Conservation (phyloP, 2,888 invertebrate species). For the Stenodema calcarata region DNA sequence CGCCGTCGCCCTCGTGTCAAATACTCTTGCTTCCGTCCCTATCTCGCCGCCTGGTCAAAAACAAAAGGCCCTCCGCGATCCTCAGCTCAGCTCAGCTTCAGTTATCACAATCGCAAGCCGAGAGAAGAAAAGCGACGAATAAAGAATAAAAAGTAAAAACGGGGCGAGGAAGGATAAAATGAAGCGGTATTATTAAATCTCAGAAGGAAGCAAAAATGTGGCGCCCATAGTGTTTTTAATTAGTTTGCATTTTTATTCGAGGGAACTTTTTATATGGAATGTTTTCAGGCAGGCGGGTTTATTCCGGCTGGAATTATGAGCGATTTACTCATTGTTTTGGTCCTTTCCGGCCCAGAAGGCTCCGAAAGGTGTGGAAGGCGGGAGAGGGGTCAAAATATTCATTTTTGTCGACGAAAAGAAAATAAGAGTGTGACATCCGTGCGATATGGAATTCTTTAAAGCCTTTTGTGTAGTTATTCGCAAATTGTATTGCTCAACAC, state of each 20-base stretch:
- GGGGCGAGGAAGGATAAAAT: background rate
- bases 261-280: background rate
- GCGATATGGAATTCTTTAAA: background rate
- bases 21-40: background rate
- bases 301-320: background rate
- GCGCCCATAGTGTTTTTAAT: constrained; percentile 17
- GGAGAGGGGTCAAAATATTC: background rate
- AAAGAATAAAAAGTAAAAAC: background rate
- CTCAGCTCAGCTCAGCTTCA: background rate
- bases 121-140: background rate
- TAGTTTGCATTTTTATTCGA: constrained; percentile 15
- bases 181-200: constrained; percentile 4
- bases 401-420: background rate
- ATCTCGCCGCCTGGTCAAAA: background rate
- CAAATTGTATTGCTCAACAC: no score
- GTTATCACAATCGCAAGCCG: background rate
- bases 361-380: background rate
- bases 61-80: background rate
- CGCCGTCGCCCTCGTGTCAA: background rate
- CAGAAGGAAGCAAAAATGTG: constrained; percentile 13
- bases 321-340: background rate
- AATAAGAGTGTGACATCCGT: background rate
- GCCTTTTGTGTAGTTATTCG: no score
- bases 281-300: background rate
- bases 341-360: background rate